These are phyloP conservation scores for Pseudomyrmex flavicornis DNA, from an alignment of 1,140 invertebrate genomes.

Conservation along the genomic window DNA sequence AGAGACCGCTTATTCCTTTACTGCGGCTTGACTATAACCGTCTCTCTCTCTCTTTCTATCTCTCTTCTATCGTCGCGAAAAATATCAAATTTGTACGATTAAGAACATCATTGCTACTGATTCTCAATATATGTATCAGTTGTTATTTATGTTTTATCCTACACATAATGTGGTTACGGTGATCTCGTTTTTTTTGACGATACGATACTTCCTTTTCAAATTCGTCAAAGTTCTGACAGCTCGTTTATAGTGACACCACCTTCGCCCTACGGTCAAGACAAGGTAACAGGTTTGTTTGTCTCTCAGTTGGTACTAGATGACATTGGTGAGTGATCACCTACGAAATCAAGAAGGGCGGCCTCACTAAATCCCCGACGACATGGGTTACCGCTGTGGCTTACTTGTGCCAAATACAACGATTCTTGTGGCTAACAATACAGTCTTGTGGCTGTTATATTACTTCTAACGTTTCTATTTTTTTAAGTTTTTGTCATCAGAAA, in stretches of 20 bases:
- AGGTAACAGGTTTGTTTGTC: constrained; percentile 69
- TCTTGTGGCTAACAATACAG: not conserved
- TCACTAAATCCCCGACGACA: constrained; percentile 75
- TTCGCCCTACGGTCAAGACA: constrained; percentile 60
- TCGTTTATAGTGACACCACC: constrained; percentile 58
- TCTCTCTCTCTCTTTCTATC: not conserved
- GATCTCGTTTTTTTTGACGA: not conserved
- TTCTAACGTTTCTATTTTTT: not conserved
- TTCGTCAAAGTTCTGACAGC: constrained; percentile 65
- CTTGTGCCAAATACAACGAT: constrained; percentile 39
- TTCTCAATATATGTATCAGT: not conserved
- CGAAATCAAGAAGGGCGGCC: constrained; percentile 70
- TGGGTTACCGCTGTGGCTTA: constrained; percentile 71
- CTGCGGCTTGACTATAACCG: constrained; percentile 11
- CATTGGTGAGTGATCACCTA: constrained; percentile 72
- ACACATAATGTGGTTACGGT: not conserved
- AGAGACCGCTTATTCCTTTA: constrained; percentile 43
- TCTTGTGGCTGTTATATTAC: not conserved
- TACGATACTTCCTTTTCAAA: constrained; percentile 35
- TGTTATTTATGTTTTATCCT: not conserved
- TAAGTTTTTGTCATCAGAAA: not conserved
- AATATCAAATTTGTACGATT: constrained; percentile 48
- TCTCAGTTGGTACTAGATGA: constrained; percentile 47
- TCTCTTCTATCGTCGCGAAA: not conserved
- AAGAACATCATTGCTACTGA: constrained; percentile 57